Evolutionary conservation across 2,888 invertebrate species (phyloP).

Genomic region (Oligia fasciuncula): DNA sequence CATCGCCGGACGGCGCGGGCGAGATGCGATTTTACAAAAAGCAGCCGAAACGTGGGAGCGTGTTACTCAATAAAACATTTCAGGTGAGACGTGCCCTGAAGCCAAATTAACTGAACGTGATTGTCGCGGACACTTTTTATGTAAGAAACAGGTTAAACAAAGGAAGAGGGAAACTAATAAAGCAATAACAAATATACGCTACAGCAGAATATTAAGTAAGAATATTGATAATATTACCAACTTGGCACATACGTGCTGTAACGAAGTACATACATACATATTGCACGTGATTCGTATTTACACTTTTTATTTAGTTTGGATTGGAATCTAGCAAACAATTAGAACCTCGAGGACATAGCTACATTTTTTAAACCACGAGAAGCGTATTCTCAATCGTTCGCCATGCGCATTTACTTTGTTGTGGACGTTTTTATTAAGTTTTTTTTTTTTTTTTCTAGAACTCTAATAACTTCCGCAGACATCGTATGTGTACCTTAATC

Average conservation of each 20-base stretch:
- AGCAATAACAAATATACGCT: conserved; percentile 39
- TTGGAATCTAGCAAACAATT: background rate
- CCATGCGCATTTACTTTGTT: conserved; percentile 10
- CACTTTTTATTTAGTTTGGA: conserved; percentile 10
- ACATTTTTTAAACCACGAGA: conserved; percentile 8
- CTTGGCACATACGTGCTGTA: conserved; percentile 21
- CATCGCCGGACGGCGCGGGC: conserved; percentile 34
- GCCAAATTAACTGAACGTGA: conserved; percentile 62
- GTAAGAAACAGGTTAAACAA: conserved; percentile 46
- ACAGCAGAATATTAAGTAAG: conserved; percentile 41
- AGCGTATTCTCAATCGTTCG: conserved; percentile 15
- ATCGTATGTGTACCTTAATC: background rate
- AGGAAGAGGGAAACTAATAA: conserved; percentile 43
- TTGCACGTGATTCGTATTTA: conserved; percentile 19
- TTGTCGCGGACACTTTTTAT: conserved; percentile 53
- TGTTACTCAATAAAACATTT: conserved; percentile 69
- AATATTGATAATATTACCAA: conserved; percentile 33
- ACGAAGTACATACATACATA: conserved; percentile 19
- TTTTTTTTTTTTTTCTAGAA: conserved; percentile 11
- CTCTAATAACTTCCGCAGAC: conserved; percentile 6
- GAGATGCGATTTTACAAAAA: conserved; percentile 62
- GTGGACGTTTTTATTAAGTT: conserved; percentile 15
- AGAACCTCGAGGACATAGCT: conserved; percentile 1
- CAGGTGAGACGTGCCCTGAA: conserved; percentile 66
- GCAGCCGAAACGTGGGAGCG: conserved; percentile 44